These are phyloP conservation scores for Lateolabrax maculatus DNA, from an alignment of 2,797 vertebrate species.

Conservation along the genomic window DNA sequence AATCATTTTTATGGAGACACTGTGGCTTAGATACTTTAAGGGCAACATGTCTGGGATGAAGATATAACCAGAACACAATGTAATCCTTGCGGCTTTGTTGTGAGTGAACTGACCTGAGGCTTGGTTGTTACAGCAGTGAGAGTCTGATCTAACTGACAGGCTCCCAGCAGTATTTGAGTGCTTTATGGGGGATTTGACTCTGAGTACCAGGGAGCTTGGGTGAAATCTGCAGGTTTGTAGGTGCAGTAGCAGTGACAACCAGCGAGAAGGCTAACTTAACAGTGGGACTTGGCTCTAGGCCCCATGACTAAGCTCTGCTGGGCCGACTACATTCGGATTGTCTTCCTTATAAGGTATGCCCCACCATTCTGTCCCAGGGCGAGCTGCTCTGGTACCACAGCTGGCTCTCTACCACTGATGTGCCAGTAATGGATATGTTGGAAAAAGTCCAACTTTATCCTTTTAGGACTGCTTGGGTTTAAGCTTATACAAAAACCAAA, in stretches of 20 bases:
- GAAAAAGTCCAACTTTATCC: constrained; percentile 60
- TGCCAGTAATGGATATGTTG: constrained; percentile 55
- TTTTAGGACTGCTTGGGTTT: constrained; percentile 29
- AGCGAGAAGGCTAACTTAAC: constrained; percentile 46
- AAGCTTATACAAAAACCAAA: constrained; percentile 61
- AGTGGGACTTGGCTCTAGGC: constrained; percentile 75
- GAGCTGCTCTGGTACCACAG: constrained; percentile 65
- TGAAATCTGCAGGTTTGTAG: constrained; percentile 50
- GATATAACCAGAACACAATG: constrained; percentile 15
- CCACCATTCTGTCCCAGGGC: constrained; percentile 66
- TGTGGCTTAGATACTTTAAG: neutral
- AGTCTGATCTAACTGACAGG: constrained; percentile 18
- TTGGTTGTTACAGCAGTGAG: constrained; percentile 18
- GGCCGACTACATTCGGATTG: constrained; percentile 69
- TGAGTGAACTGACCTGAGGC: constrained; percentile 40
- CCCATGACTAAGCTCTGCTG: constrained; percentile 75
- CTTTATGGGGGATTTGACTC: constrained; percentile 40
- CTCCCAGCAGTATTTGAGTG: neutral
- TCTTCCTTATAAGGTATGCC: constrained; percentile 84
- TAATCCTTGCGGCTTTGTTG: constrained; percentile 46
- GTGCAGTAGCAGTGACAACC: constrained; percentile 62
- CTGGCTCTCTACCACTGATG: constrained; percentile 62
- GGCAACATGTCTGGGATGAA: neutral
- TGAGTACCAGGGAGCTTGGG: constrained; percentile 10
- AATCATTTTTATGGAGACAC: constrained; percentile 7